Conservation (phyloP, 2,113 vertebrate species). For the Spilogale gracilis region DNA sequence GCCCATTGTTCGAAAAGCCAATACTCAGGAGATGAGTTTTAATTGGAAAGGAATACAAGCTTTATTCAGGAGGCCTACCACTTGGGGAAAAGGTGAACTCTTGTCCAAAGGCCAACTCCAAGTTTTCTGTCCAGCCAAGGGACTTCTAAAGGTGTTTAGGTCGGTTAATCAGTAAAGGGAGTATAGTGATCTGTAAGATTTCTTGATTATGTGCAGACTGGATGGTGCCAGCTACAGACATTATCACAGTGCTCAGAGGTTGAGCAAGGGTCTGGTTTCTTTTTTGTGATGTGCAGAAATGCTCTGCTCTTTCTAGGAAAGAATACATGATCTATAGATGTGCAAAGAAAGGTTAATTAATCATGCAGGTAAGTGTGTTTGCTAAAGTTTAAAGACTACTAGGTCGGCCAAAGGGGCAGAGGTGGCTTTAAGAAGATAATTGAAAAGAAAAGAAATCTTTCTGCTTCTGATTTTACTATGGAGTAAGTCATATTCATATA, state of each 20-base stretch:
- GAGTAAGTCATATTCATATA: neutral
- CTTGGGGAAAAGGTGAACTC: neutral
- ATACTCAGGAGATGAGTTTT: neutral
- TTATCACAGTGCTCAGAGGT: neutral
- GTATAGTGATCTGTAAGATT: neutral
- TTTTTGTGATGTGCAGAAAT: neutral
- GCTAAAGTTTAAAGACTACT: neutral
- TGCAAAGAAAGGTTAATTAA: neutral
- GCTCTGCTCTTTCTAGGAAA: neutral
- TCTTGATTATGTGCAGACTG: neutral
- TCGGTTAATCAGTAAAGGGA: neutral
- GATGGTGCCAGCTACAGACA: neutral
- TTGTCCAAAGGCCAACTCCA: neutral
- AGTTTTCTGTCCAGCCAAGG: neutral
- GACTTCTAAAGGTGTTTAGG: neutral
- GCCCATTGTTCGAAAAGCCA: neutral
- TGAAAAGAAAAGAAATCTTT: constrained; percentile 62
- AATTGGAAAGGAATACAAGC: neutral
- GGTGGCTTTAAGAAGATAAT: neutral
- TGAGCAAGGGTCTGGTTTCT: neutral
- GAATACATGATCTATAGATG: neutral
- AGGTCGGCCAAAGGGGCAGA: neutral
- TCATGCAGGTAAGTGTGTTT: neutral
- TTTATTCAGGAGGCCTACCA: neutral
- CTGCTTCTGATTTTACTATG: constrained; percentile 56